Conservation (phyloP, 2,888 invertebrate genomes). For the Ectropis crepuscularia region DNA sequence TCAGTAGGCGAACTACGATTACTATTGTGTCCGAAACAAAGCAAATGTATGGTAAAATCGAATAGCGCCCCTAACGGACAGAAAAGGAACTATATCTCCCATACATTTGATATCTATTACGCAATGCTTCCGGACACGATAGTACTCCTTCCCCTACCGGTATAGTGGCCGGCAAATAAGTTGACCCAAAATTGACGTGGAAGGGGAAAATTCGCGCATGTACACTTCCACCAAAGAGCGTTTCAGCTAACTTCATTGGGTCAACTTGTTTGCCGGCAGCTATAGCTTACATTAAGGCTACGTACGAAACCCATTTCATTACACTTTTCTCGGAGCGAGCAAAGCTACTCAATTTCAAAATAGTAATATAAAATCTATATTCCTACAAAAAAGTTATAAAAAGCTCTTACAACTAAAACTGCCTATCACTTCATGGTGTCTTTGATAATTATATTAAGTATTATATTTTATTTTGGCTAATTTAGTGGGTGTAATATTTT, state of each 20-base stretch:
- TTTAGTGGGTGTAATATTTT: background rate
- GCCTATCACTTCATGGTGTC: background rate
- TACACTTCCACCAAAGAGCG: too few species aligned
- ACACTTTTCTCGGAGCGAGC: conserved; percentile 49
- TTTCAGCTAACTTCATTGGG: too few species aligned
- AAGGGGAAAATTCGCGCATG: too few species aligned
- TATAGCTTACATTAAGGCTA: background rate
- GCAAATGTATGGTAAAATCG: too few species aligned
- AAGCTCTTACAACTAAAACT: conserved; percentile 29
- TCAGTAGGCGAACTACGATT: background rate
- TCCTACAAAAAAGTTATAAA: conserved; percentile 33
- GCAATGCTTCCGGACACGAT: too few species aligned
- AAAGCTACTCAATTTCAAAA: conserved; percentile 50
- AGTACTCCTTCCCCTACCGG: too few species aligned
- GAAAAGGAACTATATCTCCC: too few species aligned
- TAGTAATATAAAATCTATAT: conserved; percentile 34
- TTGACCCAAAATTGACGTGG: too few species aligned
- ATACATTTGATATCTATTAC: too few species aligned
- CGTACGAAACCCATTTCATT: conserved; percentile 42
- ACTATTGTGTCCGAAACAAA: background rate
- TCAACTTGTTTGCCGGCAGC: too few species aligned
- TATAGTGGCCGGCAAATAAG: too few species aligned
- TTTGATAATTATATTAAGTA: background rate
- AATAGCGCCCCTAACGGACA: too few species aligned
- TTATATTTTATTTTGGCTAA: background rate